phyloP scores from a whole-genome alignment of 1,140 invertebrate species.

The Homalodisca vitripennis region DNA sequence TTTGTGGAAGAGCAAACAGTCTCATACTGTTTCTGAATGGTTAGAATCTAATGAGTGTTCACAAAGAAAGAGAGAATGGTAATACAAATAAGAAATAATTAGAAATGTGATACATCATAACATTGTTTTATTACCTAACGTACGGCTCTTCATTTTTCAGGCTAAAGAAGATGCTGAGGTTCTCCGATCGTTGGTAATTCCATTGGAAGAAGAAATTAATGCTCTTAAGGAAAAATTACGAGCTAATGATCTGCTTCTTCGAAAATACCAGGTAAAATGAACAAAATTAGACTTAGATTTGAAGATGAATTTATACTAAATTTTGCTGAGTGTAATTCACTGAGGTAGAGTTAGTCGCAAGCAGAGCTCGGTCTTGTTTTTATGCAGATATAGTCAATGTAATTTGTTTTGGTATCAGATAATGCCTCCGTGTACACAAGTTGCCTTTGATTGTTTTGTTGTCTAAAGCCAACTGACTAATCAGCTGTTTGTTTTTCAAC shows the following conservation, averaged over 20 bases:
- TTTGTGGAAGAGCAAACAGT: background rate
- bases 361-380: too few relatives aligned
- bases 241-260: constrained; percentile 75
- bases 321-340: background rate
- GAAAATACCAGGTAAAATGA: constrained; percentile 55
- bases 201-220: constrained; percentile 89
- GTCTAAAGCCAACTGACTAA: too few relatives aligned
- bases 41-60: background rate
- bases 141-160: constrained; percentile 56
- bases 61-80: background rate
- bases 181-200: constrained; percentile 81
- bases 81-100: background rate
- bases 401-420: background rate
- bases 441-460: too few relatives aligned
- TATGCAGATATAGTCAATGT: background rate
- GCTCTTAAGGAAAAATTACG: constrained; percentile 85
- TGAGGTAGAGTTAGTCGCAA: too few relatives aligned
- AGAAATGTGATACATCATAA: background rate
- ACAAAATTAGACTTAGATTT: background rate
- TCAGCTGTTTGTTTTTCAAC: too few relatives aligned
- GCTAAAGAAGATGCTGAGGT: constrained; percentile 89
- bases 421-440: background rate
- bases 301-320: background rate
- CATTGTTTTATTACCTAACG: too few relatives aligned
- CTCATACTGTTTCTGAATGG: background rate